A percentile compares a stretch with the other conserved stretches of the same genome.
phyloP scores from a whole-genome alignment of 1,140 invertebrate genomes.

The Drosophila ficusphila region DNA sequence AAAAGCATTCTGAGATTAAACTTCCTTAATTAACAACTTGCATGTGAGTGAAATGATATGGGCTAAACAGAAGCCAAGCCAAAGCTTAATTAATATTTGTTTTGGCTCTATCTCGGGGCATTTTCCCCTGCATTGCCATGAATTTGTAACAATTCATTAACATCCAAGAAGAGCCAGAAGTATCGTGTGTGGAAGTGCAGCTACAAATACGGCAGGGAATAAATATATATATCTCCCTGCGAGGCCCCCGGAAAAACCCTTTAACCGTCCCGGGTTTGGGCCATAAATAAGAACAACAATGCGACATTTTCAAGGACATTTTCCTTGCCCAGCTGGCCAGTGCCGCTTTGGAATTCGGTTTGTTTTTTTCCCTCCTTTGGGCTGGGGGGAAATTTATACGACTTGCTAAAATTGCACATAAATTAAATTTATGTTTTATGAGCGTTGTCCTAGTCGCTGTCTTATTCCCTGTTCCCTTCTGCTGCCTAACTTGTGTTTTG shows the following conservation, averaged over 20 bases:
- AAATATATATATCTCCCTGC: constrained; percentile 46
- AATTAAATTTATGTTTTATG: constrained; percentile 83
- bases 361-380: constrained; percentile 27
- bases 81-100: constrained; percentile 69
- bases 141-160: constrained; percentile 79
- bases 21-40: constrained; percentile 65
- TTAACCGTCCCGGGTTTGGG: constrained; percentile 47
- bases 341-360: constrained; percentile 54
- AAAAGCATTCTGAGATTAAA: constrained; percentile 44
- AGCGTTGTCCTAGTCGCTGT: constrained; percentile 72
- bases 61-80: constrained; percentile 9
- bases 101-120: constrained; percentile 23
- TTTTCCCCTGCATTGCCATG: constrained; percentile 31
- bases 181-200: constrained; percentile 52
- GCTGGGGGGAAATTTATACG: constrained; percentile 76
- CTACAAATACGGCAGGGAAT: constrained; percentile 47
- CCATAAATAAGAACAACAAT: constrained; percentile 73
- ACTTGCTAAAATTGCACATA: constrained; percentile 83
- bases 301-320: constrained; percentile 77
- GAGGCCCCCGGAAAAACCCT: constrained; percentile 35
- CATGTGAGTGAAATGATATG: background rate
- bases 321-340: constrained; percentile 62
- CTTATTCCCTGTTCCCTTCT: constrained; percentile 24
- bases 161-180: constrained; percentile 57
- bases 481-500: constrained; percentile 35